Percentiles rank a stretch among this genome's conserved stretches.
These are phyloP conservation scores for Amblyopsis rosae DNA, from an alignment of 2,113 vertebrate species.

Conservation along the genomic window DNA sequence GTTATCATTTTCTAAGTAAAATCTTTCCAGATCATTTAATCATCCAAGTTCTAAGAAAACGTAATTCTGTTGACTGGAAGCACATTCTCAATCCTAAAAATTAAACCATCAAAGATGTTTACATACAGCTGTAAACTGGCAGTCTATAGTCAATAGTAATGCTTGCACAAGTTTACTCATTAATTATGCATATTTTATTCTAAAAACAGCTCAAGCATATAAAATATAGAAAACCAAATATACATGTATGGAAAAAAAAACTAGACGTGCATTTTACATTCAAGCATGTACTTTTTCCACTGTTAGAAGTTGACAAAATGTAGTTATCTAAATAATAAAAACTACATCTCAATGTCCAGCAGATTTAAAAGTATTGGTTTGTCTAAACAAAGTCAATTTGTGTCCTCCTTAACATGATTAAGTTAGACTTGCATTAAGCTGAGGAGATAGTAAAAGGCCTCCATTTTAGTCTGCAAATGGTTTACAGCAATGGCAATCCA, in stretches of 20 bases:
- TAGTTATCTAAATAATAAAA: no score
- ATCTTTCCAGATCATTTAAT: not conserved
- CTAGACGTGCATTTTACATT: slow-evolving; percentile 31
- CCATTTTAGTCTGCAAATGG: not conserved
- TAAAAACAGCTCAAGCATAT: slow-evolving; percentile 28
- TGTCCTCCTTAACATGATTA: slow-evolving; percentile 82
- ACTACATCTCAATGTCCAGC: not conserved
- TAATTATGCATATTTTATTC: not conserved
- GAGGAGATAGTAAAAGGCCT: slow-evolving; percentile 42
- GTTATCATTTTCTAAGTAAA: not conserved
- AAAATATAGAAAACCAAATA: slow-evolving; percentile 57
- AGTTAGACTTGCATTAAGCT: no score
- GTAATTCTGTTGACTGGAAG: no score
- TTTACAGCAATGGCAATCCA: not conserved
- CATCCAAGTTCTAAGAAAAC: not conserved
- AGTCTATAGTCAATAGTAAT: no score
- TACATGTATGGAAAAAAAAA: slow-evolving; percentile 36
- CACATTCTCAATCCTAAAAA: no score
- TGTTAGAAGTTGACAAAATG: not conserved
- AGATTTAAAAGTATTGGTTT: not conserved
- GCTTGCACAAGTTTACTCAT: not conserved
- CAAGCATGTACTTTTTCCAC: not conserved
- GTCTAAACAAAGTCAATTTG: not conserved
- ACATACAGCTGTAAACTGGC: no score
- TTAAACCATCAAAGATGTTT: no score